Evolutionary conservation across 2,113 vertebrate genomes (phyloP), one percentile per base, ranked within the genome.

Genomic region (Diadophis punctatus): DNA sequence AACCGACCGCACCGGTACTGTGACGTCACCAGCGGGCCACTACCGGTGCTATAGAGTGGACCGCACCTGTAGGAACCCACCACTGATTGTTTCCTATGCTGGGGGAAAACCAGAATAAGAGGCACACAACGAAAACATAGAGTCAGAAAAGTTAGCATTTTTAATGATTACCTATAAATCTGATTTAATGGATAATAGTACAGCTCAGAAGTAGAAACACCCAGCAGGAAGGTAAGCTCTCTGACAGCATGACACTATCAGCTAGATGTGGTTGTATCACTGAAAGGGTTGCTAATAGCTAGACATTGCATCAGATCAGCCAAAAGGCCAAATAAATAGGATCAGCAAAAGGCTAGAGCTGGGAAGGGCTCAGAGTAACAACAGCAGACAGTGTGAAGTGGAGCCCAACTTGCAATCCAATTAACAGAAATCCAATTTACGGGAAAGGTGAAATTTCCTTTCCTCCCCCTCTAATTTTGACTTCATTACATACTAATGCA

Each of bases 401-500:
- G 39, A 84, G 3, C 91, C 4, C n/a, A 1, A 18, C 80, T 91
- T 86, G 2, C 90, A 94, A 91, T 53, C 86, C 68, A 1, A 74
- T 63, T 93, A 92, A 55, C 92, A 91, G 90, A 74, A 95, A 46
- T 1, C 91, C 56, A 18, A 20, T 86, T 94, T 94, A 87, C 1
- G 56, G 90, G 22, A 91, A 30, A 94, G 18, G 94, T 56, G 90
- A 92, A 46, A 90, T 93, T 94, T 51, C 16, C 2, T 93, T 92
- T 92, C 93, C 48, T 92, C 34, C 55, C 39, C 27, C 14, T 87
- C 25, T 60, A 93, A 93, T 93, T 94, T 90, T 55, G 87, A 91
- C 30, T 56, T 95, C 94, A 55, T 93, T 94, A 93, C 48, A 60
- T 93, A 27, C 91, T 74, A 93, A 95, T 89, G 86, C 25, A 12